Evolutionary conservation across 1,140 invertebrate genomes (phyloP), one percentile per base, ranked within the genome.

Genomic region (Drosophila busckii): DNA sequence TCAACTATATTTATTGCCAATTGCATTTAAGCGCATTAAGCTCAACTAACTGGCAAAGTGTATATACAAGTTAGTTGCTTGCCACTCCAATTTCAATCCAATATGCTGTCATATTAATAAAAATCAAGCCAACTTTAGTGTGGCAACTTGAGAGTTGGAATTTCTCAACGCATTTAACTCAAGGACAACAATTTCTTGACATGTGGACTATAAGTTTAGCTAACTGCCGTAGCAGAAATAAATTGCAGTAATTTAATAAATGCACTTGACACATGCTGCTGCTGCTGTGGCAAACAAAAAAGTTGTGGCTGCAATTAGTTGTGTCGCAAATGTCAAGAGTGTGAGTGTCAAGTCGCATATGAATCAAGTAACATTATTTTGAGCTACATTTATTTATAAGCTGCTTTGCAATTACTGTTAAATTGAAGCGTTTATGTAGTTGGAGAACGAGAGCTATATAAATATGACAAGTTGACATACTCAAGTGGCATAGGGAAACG

Each of bases 401-500:
- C 38, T 25, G n/a, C 52, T 46, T 46, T 35, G 41, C 31, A 26
- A 46, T 45, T 53, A 32, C 28, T 29, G 48, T 42, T 63, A 53
- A 67, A 80, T 73, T 82, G 64, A 52, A 67, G 68, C 69, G 58
- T 65, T 82, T 80, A 70, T 73, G 62, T 53, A 46, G 53, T 35
- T 50, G 40, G 37, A 34, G 68, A 60, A 80, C 58, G 73, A n/a
- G 44, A 64, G 46, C 50, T 52, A 82, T 52, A 73, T 80, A 80
- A 80, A 80, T 80, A 80, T 80, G 73, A 80, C 75, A 69, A 78
- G 68, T 71, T 54, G 41, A 45, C 40, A n/a, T n/a, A 56, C 53
- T 60, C 35, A 60, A 54, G 49, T 32, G 58, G 58, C 28, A 42
- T 31, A 68, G 56, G 20, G 25, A 31, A n/a, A n/a, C n/a, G n/a